A percentile compares a stretch with the other conserved stretches of the same genome.
Evolutionary conservation across 2,797 vertebrate genomes (phyloP).

Genomic region (Clarias platycephalus): DNA sequence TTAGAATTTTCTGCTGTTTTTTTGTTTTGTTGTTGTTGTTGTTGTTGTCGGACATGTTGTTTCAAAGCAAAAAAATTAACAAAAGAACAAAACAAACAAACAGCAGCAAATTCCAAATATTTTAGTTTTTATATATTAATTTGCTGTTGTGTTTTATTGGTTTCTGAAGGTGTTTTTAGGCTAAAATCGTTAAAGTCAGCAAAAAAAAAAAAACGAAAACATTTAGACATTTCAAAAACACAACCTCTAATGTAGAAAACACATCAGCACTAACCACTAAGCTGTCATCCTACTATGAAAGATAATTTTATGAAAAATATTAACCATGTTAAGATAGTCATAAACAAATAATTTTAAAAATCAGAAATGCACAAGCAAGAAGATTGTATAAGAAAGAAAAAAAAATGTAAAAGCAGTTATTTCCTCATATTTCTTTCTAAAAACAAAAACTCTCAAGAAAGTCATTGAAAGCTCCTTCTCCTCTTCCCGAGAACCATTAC

Average conservation of each 20-base stretch:
- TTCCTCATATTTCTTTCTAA: neutral
- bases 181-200: no score
- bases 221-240: no score
- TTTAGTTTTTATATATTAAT: neutral
- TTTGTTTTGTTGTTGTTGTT: neutral
- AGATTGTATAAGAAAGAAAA: no score
- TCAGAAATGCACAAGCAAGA: neutral
- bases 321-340: no score
- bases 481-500: neutral
- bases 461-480: neutral
- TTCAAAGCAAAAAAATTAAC: no score
- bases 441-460: neutral
- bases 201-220: no score
- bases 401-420: neutral
- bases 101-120: neutral
- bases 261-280: no score
- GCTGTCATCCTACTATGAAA: no score
- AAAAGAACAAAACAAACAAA: neutral
- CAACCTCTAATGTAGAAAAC: no score
- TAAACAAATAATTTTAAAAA: no score
- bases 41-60: neutral
- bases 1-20: neutral
- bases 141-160: neutral
- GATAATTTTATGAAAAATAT: no score
- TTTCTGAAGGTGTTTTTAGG: neutral